Base-by-base conservation (phyloP, 2,113 vertebrate genomes). In the Elephas maximus region DNA sequence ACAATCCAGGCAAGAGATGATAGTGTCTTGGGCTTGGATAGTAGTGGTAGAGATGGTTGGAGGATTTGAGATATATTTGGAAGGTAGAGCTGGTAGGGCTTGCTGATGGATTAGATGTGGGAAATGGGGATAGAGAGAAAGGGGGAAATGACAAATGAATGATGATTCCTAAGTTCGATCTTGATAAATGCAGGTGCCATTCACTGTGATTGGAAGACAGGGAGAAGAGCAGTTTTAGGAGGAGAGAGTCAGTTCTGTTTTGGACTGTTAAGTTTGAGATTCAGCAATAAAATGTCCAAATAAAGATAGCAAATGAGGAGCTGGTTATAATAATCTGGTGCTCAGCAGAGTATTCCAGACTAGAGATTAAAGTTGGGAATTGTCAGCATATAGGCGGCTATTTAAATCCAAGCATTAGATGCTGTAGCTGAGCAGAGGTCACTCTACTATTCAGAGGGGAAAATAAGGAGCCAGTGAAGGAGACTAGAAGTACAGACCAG, bases 241-340 rank as follows among this genome's bases (percentile, higher is more conserved):
- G 48, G 63, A 85, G 82, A 87, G 53, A 90, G 71, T 80, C 41
- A 62, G 24, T 94, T 92, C 48, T 92, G 18, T 78, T 93, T 93
- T 51, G 37, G 14, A 76, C 63, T 93, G 60, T 92, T 76, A 87
- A 73, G 20, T 87, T 23, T 60, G 60, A 83, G 26, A 90, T 74
- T 62, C 37, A 37, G 51, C 23, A 69, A 51, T 48, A 44, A 92
- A 90, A 82, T 88, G 30, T 67, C 88, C 37, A 92, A 90, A 78
- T 94, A 83, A 94, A 92, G 62, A 60, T 30, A 9, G 48, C 67
- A 87, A 44, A 23, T 78, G 60, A 80, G 45, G 44, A 80, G 53
- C 28, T 90, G 45, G 67, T 33, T n/a, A 71, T 82, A 90, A 67
- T 92, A 69, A 60, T 82, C 51, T 28, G n/a, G 17, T 85, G 37